Conservation (phyloP, 2,113 vertebrate species). For the Ascaphus truei region DNA sequence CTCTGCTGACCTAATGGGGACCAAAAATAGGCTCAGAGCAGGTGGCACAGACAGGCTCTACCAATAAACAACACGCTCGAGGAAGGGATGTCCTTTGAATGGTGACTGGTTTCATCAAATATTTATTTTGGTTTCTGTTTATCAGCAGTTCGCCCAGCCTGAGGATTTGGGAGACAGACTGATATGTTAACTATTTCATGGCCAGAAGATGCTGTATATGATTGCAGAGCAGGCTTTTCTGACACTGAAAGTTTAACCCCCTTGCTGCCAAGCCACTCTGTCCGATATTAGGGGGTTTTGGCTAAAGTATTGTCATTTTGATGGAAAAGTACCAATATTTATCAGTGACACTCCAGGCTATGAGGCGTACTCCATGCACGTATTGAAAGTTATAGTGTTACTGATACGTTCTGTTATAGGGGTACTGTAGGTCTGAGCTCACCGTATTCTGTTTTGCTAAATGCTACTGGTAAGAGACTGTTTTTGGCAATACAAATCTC, state of each 20-base stretch:
- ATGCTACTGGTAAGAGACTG: no score
- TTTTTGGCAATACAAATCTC: no score
- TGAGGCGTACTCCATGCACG: no score
- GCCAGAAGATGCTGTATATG: not conserved
- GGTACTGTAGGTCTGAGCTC: no score
- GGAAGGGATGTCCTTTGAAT: conserved; percentile 23
- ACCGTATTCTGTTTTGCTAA: no score
- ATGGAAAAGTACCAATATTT: no score
- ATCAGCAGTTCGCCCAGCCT: conserved; percentile 2
- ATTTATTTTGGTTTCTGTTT: conserved; percentile 30
- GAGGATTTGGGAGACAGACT: not conserved
- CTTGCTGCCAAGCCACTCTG: no score
- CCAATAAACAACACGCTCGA: conserved; percentile 5
- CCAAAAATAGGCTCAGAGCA: conserved; percentile 27
- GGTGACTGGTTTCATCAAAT: conserved; percentile 21
- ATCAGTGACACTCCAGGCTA: no score
- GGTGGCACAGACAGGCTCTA: not conserved
- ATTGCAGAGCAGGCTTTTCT: not conserved
- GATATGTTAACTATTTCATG: not conserved
- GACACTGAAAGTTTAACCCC: not conserved
- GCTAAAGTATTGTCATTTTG: no score
- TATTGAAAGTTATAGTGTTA: no score
- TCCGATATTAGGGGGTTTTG: no score
- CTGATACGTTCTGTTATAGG: no score
- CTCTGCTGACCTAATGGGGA: conserved; percentile 19